phyloP scores from a whole-genome alignment of 2,888 invertebrate genomes.

The Synergus umbraculus region DNA sequence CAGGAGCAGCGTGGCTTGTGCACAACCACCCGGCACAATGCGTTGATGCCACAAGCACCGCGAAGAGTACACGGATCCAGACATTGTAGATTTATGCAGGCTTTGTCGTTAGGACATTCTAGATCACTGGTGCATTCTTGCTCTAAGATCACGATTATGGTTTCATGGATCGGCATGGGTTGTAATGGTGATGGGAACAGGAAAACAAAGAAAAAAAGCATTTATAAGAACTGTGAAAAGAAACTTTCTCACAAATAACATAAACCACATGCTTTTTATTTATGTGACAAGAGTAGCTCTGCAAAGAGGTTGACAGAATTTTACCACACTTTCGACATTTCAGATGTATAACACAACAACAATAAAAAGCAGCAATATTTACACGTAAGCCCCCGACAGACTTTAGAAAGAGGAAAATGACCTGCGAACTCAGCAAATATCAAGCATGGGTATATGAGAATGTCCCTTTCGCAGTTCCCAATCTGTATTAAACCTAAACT shows the following conservation, averaged over 20 bases:
- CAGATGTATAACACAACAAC: slow-evolving; percentile 49
- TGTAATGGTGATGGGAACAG: slow-evolving; percentile 70
- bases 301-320: slow-evolving; percentile 62
- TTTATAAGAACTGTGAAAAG: slow-evolving; percentile 93
- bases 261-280: slow-evolving; percentile 80
- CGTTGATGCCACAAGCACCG: slow-evolving; percentile 93
- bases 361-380: slow-evolving; percentile 81
- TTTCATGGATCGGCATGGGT: slow-evolving; percentile 67
- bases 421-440: slow-evolving; percentile 73
- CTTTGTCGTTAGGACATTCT: slow-evolving; percentile 94
- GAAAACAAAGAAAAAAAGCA: slow-evolving; percentile 84
- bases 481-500: slow-evolving; percentile 78
- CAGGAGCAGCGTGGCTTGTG: slow-evolving; percentile 93
- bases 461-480: slow-evolving; percentile 88
- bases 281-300: slow-evolving; percentile 60
- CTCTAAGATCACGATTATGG: slow-evolving; percentile 78
- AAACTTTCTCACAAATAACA: slow-evolving; percentile 84
- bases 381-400: slow-evolving; percentile 79
- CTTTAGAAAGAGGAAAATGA: slow-evolving; percentile 71
- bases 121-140: slow-evolving; percentile 93
- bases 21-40: slow-evolving; percentile 90
- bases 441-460: slow-evolving; percentile 82
- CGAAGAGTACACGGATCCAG: slow-evolving; percentile 93
- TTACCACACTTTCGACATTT: slow-evolving; percentile 54
- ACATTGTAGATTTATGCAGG: slow-evolving; percentile 94